phyloP scores from a whole-genome alignment of 1,140 invertebrate species.

The Magallana gigas region DNA sequence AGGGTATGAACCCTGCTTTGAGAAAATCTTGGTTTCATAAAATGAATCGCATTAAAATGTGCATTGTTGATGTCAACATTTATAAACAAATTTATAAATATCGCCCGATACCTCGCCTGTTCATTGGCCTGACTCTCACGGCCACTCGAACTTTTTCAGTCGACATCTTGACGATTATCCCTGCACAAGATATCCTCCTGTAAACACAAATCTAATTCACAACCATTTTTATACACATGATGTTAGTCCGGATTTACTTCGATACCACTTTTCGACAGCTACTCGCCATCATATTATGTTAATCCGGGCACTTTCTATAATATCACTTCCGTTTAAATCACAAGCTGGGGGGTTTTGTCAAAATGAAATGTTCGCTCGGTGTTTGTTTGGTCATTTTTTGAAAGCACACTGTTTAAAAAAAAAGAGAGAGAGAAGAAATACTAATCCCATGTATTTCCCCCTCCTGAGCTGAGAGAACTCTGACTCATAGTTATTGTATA shows the following conservation, averaged over 20 bases:
- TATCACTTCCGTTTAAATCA: not conserved
- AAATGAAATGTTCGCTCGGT: not conserved
- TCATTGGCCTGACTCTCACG: conserved; percentile 96
- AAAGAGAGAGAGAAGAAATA: too few relatives aligned
- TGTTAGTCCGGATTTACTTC: conserved; percentile 30
- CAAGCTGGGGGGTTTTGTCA: not conserved
- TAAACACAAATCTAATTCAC: not conserved
- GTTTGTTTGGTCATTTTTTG: too few relatives aligned
- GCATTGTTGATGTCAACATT: not conserved
- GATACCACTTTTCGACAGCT: not conserved
- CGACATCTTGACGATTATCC: conserved; percentile 39
- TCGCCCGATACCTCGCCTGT: conserved; percentile 88
- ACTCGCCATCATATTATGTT: conserved; percentile 7
- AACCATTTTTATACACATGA: not conserved
- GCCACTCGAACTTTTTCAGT: conserved; percentile 95
- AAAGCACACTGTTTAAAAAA: too few relatives aligned
- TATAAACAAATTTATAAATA: conserved; percentile 16
- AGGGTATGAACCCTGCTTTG: too few relatives aligned
- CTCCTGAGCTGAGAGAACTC: not conserved
- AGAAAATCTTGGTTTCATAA: too few relatives aligned
- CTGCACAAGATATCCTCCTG: not conserved
- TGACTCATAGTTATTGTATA: not conserved
- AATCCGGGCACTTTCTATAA: not conserved
- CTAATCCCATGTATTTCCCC: too few relatives aligned
- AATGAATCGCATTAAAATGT: not conserved